A percentile compares a stretch with the other conserved stretches of the same genome.
Evolutionary conservation across 2,113 vertebrate species (phyloP).

Genomic region (Mionectes macconnelli): DNA sequence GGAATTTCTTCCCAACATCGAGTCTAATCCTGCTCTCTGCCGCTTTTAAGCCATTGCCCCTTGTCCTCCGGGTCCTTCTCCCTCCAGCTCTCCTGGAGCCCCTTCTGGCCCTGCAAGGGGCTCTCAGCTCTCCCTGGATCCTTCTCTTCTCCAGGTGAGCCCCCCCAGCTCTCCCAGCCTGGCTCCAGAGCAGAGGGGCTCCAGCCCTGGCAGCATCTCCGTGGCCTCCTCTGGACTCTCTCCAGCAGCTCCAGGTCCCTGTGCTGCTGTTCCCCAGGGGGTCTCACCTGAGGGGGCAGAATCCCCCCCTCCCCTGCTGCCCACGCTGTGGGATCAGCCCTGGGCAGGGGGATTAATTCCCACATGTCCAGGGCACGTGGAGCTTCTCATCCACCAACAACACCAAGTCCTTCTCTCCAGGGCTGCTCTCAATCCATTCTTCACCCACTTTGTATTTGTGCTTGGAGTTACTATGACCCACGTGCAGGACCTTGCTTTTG

Average conservation of each 20-base stretch:
- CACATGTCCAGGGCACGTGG: fast-evolving
- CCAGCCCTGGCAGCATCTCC: neutral
- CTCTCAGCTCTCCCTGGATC: neutral
- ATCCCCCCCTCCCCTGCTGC: neutral
- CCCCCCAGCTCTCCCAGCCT: neutral
- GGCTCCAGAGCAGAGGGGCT: neutral
- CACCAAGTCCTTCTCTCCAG: neutral
- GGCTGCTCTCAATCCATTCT: neutral
- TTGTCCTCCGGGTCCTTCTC: neutral
- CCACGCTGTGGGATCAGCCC: neutral
- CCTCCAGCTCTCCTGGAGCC: neutral
- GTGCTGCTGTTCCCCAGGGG: neutral
- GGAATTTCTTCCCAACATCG: neutral
- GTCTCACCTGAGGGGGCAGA: neutral
- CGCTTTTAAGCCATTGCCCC: neutral
- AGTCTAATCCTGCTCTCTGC: neutral
- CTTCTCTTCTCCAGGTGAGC: neutral
- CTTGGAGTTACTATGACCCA: neutral
- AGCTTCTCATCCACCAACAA: neutral
- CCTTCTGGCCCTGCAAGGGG: neutral
- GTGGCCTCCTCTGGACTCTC: neutral
- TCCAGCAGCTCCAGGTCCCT: neutral
- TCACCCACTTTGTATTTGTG: neutral
- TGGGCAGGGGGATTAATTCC: neutral
- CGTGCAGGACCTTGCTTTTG: neutral